Percentiles rank a stretch among this genome's conserved stretches.
Evolutionary conservation across 2,113 vertebrate genomes (phyloP).

Genomic region (Entomyzon cyanotis): DNA sequence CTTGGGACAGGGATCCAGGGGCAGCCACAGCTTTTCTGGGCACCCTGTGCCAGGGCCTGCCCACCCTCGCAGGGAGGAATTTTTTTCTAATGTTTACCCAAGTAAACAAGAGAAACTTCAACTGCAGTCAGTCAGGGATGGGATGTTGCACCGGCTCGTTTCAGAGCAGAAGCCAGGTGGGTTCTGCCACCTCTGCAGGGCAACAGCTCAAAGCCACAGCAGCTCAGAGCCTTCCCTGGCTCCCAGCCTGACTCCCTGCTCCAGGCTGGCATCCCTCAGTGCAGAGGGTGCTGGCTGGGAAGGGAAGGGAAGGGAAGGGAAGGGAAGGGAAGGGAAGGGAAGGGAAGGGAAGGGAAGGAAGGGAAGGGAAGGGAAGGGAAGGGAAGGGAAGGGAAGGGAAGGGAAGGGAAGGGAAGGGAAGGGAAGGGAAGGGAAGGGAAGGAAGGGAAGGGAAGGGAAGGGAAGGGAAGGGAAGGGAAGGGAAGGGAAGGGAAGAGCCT

Average conservation of each 20-base stretch:
- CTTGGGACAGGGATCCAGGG: neutral
- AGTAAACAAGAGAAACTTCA: neutral
- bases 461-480: no score
- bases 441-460: no score
- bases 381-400: neutral
- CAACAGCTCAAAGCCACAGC: neutral
- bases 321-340: neutral
- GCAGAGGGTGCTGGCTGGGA: accelerated
- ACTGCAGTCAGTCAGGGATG: neutral
- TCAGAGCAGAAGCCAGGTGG: neutral
- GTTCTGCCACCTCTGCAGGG: neutral
- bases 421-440: no score
- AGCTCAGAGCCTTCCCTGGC: neutral
- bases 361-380: no score
- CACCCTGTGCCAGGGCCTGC: neutral
- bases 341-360: neutral
- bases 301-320: no score
- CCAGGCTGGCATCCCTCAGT: accelerated
- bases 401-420: no score
- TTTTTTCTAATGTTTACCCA: neutral
- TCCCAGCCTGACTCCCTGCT: accelerated
- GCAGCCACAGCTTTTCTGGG: neutral
- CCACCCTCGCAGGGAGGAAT: neutral
- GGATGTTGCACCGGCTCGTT: accelerated
- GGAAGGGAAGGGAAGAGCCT: neutral